A percentile compares a stretch with the other conserved stretches of the same genome.
These are phyloP conservation scores for Branchellion lobata DNA, from an alignment of 2,888 invertebrate genomes.

Conservation along the genomic window DNA sequence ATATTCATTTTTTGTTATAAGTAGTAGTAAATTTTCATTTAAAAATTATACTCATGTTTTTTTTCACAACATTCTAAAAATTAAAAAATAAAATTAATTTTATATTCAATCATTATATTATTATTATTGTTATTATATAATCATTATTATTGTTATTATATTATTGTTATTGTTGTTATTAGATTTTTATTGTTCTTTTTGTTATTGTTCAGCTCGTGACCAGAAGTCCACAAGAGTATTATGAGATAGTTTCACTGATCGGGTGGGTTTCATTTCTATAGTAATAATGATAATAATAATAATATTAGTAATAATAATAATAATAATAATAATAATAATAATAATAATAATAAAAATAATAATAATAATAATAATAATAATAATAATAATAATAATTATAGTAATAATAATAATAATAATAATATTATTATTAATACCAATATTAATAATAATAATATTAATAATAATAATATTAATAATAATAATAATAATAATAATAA, in stretches of 20 bases:
- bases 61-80: background rate
- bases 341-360: too few relatives aligned
- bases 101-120: background rate
- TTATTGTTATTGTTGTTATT: background rate
- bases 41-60: too few relatives aligned
- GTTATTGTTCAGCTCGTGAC: slow-evolving; percentile 69
- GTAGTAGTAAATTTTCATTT: too few relatives aligned
- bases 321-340: too few relatives aligned
- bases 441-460: too few relatives aligned
- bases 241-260: slow-evolving; percentile 93
- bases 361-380: too few relatives aligned
- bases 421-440: too few relatives aligned
- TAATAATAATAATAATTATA: too few relatives aligned
- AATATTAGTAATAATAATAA: too few relatives aligned
- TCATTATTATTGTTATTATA: background rate
- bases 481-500: too few relatives aligned
- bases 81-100: background rate
- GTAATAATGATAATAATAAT: background rate
- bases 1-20: background rate
- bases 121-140: slow-evolving; percentile 35
- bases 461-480: too few relatives aligned
- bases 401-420: too few relatives aligned
- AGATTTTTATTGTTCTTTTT: background rate
- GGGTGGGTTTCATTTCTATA: slow-evolving; percentile 65
- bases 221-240: slow-evolving; percentile 90